Percentiles rank a stretch among this genome's conserved stretches.
Conservation (phyloP, 2,888 invertebrate species). For the Phymatocera aterrima region DNA sequence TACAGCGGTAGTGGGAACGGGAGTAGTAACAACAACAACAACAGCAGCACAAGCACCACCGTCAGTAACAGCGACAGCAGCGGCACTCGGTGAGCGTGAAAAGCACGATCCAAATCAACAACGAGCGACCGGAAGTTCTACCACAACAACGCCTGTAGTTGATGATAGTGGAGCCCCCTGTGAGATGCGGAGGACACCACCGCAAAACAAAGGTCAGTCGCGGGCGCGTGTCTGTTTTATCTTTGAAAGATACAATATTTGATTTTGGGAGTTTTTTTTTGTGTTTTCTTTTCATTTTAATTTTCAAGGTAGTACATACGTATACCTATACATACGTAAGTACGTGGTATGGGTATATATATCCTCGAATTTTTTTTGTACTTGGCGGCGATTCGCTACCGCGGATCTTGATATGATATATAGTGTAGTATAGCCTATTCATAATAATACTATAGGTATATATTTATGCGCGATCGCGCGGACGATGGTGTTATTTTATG, state of each 20-base stretch:
- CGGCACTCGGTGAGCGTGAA: conserved; percentile 43
- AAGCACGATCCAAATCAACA: conserved; percentile 57
- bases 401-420: too few relatives aligned
- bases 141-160: conserved; percentile 60
- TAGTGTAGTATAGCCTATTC: too few relatives aligned
- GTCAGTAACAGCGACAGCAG: conserved; percentile 56
- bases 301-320: too few relatives aligned
- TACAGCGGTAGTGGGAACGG: conserved; percentile 43
- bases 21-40: conserved; percentile 45
- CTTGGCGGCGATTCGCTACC: too few relatives aligned
- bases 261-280: not conserved
- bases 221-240: conserved; percentile 37
- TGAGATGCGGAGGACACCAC: conserved; percentile 79
- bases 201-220: conserved; percentile 77
- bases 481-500: too few relatives aligned
- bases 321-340: too few relatives aligned
- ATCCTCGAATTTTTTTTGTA: too few relatives aligned
- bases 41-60: conserved; percentile 48
- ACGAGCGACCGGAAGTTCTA: conserved; percentile 59
- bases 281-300: too few relatives aligned
- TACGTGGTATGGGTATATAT: too few relatives aligned
- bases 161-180: conserved; percentile 71
- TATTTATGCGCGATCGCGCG: too few relatives aligned
- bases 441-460: too few relatives aligned
- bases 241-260: not conserved